Percentiles rank a stretch among this genome's conserved stretches.
phyloP scores from a whole-genome alignment of 2,113 vertebrate species.

The Octodon degus region DNA sequence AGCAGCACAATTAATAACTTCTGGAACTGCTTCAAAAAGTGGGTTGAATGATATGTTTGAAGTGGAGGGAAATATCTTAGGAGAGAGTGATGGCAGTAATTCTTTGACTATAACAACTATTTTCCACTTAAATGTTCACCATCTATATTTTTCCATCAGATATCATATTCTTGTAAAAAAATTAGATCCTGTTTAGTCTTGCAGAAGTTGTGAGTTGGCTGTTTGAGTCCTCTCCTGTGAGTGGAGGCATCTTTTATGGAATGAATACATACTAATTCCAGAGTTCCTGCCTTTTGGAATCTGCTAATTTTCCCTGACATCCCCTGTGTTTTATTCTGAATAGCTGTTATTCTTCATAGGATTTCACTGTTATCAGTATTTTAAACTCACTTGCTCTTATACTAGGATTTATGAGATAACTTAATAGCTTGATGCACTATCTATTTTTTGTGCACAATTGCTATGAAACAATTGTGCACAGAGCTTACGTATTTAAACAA shows the following conservation, averaged over 20 bases:
- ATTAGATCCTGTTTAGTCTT: background rate
- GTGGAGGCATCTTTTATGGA: background rate
- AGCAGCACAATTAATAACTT: background rate
- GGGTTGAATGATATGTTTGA: background rate
- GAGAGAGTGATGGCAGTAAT: background rate
- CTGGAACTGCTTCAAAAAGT: background rate
- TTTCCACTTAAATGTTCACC: background rate
- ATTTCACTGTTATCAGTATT: background rate
- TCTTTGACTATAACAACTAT: background rate
- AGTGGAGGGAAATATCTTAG: background rate
- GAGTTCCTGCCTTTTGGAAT: background rate
- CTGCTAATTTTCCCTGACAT: background rate
- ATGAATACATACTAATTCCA: background rate
- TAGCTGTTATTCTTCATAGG: background rate
- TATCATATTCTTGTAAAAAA: background rate
- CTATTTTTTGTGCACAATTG: conserved; percentile 33
- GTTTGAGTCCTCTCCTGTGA: background rate
- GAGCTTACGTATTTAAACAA: conserved; percentile 20
- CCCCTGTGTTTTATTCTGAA: background rate
- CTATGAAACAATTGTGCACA: background rate
- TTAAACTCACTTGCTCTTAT: conserved; percentile 10
- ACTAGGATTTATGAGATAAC: background rate
- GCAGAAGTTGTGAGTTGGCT: background rate
- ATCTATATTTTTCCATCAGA: background rate
- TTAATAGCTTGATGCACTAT: conserved; percentile 2